Conservation (phyloP, 1,140 invertebrate species). For the Fopius arisanus region DNA sequence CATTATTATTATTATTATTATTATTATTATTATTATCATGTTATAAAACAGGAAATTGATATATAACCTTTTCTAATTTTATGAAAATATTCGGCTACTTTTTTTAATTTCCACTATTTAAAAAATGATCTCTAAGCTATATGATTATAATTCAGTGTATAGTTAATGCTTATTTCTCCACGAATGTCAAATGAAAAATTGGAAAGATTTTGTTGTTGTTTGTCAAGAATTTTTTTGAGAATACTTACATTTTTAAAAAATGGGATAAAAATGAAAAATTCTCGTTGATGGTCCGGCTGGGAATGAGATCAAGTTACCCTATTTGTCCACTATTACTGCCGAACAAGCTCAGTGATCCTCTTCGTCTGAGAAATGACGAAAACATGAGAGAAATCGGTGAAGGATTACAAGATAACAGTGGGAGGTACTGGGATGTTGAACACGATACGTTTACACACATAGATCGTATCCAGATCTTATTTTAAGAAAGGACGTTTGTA, state of each 20-base stretch:
- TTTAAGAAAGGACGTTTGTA: slow-evolving; percentile 15
- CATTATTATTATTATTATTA: background rate
- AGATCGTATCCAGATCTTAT: slow-evolving; percentile 4
- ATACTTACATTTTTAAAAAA: too few relatives aligned
- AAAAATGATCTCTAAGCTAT: too few relatives aligned
- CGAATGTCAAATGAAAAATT: too few relatives aligned
- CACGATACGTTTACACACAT: slow-evolving; percentile 1
- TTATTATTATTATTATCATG: background rate
- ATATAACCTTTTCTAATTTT: background rate
- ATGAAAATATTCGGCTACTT: too few relatives aligned
- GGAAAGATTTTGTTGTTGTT: too few relatives aligned
- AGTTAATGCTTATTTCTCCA: too few relatives aligned
- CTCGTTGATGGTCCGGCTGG: too few relatives aligned
- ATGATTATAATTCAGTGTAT: too few relatives aligned
- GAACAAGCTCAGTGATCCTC: background rate
- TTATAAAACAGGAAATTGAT: slow-evolving; percentile 9
- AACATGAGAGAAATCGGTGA: background rate
- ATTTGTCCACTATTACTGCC: background rate
- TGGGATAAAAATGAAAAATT: too few relatives aligned
- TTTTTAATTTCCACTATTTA: too few relatives aligned
- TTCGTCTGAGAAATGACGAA: background rate
- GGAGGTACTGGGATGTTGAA: background rate
- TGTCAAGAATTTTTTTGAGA: too few relatives aligned
- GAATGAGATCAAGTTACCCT: background rate
- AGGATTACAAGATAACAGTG: slow-evolving; percentile 11